A percentile compares a stretch with the other conserved stretches of the same genome.
Evolutionary conservation across 2,113 vertebrate genomes (phyloP).

Genomic region (Ceratotherium simum): DNA sequence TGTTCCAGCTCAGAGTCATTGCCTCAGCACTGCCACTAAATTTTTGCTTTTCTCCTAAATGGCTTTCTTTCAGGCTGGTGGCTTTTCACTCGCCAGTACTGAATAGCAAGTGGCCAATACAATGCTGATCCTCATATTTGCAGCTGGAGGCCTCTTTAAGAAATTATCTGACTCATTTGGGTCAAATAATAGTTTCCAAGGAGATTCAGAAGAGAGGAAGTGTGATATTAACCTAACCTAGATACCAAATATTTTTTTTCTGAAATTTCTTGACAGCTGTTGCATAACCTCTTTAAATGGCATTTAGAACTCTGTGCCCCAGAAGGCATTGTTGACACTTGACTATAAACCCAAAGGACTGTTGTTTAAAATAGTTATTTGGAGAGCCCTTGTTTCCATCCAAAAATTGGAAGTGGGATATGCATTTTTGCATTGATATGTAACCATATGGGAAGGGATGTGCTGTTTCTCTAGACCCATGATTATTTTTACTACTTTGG

Average conservation of each 20-base stretch:
- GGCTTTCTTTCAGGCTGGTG: neutral
- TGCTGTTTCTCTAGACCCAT: slow-evolving; percentile 15
- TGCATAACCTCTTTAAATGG: slow-evolving; percentile 70
- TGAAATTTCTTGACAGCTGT: slow-evolving; percentile 78
- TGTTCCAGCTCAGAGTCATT: neutral
- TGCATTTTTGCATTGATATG: slow-evolving; percentile 41
- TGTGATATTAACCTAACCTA: slow-evolving; percentile 82
- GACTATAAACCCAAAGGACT: slow-evolving; percentile 7
- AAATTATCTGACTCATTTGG: slow-evolving; percentile 61
- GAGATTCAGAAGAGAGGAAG: slow-evolving; percentile 74
- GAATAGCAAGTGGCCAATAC: neutral
- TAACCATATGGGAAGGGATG: slow-evolving; percentile 5
- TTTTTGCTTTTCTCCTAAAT: neutral
- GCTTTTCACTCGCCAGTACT: neutral
- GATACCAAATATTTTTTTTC: slow-evolving; percentile 79
- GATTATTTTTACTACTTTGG: slow-evolving; percentile 63
- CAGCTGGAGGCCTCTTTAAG: slow-evolving; percentile 71
- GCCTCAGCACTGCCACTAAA: neutral
- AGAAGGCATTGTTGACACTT: slow-evolving; percentile 18
- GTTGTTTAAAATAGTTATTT: neutral
- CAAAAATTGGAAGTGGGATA: slow-evolving; percentile 9
- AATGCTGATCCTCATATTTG: accelerated
- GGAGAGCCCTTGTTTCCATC: neutral
- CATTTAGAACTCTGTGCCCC: slow-evolving; percentile 48
- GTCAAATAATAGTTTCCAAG: slow-evolving; percentile 70